Evolutionary conservation across 2,888 invertebrate species (phyloP).

Genomic region (Koerneria pararmatus): DNA sequence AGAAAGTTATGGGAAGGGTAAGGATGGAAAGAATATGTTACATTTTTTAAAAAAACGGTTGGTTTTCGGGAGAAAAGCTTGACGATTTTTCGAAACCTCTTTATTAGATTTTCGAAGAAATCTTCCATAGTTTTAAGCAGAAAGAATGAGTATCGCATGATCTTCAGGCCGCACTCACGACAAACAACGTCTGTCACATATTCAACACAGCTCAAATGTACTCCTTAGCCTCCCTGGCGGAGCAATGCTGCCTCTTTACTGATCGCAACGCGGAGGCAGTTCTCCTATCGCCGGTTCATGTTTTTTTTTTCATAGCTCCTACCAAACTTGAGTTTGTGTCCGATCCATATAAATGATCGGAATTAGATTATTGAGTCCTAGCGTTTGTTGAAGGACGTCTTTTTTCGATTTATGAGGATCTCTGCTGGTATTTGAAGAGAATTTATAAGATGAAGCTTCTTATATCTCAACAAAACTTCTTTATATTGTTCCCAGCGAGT

Average conservation of each 20-base stretch:
- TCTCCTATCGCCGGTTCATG: constrained; percentile 72
- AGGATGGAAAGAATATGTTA: too few relatives aligned
- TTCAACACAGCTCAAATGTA: constrained; percentile 79
- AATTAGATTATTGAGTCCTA: too few relatives aligned
- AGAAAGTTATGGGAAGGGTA: too few relatives aligned
- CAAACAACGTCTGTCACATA: constrained; percentile 87
- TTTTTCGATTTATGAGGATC: too few relatives aligned
- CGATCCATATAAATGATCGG: too few relatives aligned
- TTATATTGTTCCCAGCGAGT: neutral
- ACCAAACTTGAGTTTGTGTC: too few relatives aligned
- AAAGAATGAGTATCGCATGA: neutral
- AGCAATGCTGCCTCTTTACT: constrained; percentile 83
- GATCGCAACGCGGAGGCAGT: constrained; percentile 83
- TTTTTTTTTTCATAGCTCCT: too few relatives aligned
- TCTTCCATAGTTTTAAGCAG: neutral
- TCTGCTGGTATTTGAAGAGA: too few relatives aligned
- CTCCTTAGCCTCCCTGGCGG: constrained; percentile 61
- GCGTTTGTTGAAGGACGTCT: too few relatives aligned
- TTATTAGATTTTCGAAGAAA: neutral
- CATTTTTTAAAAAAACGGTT: too few relatives aligned
- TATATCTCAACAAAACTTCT: neutral
- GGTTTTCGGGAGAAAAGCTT: too few relatives aligned
- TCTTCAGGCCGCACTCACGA: constrained; percentile 72
- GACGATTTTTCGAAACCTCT: too few relatives aligned
- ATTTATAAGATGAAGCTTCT: neutral